phyloP scores from a whole-genome alignment of 2,797 vertebrate species.

The Varecia variegata region DNA sequence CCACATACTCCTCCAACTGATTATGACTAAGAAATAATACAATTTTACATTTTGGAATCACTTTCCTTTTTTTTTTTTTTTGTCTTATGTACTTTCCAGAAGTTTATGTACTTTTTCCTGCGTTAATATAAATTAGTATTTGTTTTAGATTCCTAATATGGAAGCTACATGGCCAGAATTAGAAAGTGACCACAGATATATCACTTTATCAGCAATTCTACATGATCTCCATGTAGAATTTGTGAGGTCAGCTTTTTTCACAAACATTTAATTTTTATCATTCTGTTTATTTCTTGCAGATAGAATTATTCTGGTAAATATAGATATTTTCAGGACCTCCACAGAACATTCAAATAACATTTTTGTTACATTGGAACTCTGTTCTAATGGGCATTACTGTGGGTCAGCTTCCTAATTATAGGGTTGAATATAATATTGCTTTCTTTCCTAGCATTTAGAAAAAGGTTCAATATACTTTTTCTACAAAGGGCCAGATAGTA shows the following conservation, averaged over 20 bases:
- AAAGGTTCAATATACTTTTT: not conserved
- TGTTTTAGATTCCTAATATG: not conserved
- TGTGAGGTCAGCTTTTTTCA: not conserved
- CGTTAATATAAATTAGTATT: not conserved
- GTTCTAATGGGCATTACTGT: not conserved
- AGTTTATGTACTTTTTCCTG: not conserved
- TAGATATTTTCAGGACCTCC: conserved; percentile 19
- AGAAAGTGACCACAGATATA: not conserved
- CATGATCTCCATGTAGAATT: not conserved
- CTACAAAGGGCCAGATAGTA: not conserved
- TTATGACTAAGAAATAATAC: not conserved
- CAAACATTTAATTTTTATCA: conserved; percentile 50
- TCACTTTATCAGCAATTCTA: not conserved
- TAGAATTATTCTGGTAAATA: conserved; percentile 28
- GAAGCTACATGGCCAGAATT: not conserved
- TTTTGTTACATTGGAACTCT: not conserved
- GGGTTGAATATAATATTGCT: not conserved
- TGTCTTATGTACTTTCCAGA: not conserved
- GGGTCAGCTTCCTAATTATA: not conserved
- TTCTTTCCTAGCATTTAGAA: conserved; percentile 11
- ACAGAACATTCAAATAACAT: conserved; percentile 22
- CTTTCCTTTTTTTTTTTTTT: not conserved
- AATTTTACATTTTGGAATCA: not conserved
- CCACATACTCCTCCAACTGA: not conserved
- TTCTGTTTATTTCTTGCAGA: conserved; percentile 18